Evolutionary conservation across 2,888 invertebrate genomes (phyloP).

Genomic region (Erpobdella octoculata): DNA sequence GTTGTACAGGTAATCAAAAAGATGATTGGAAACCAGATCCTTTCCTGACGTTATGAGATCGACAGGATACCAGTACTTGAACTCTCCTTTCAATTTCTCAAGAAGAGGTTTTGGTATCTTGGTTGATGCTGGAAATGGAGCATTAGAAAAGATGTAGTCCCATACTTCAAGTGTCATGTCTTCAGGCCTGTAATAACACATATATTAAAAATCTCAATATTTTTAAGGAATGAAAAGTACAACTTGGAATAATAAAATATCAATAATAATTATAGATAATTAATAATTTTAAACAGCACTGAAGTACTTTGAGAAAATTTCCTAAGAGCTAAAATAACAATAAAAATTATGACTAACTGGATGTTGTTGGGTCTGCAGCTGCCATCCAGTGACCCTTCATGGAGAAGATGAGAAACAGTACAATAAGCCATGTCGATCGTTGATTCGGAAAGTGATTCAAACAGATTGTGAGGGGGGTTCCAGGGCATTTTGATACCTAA

Average conservation of each 20-base stretch:
- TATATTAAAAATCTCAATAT: neutral
- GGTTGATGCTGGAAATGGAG: slow-evolving; percentile 58
- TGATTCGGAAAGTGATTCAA: slow-evolving; percentile 96
- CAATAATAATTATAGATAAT: too few species aligned
- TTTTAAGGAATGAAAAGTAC: too few species aligned
- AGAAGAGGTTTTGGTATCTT: slow-evolving; percentile 67
- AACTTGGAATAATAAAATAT: too few species aligned
- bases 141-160: slow-evolving; percentile 77
- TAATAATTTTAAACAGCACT: too few species aligned
- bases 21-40: slow-evolving; percentile 92
- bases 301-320: too few species aligned
- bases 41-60: slow-evolving; percentile 89
- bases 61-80: slow-evolving; percentile 94
- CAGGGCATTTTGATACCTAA: slow-evolving; percentile 87
- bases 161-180: slow-evolving; percentile 85
- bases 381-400: slow-evolving; percentile 69
- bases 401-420: slow-evolving; percentile 83
- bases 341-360: too few species aligned
- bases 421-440: slow-evolving; percentile 98
- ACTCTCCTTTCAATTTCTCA: slow-evolving; percentile 73
- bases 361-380: slow-evolving; percentile 53
- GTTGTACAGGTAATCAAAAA: slow-evolving; percentile 89
- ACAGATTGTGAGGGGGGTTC: slow-evolving; percentile 92
- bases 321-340: too few species aligned
- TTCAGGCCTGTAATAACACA: slow-evolving; percentile 55